phyloP scores from a whole-genome alignment of 2,113 vertebrate genomes.

The Trichomycterus rosablanca region DNA sequence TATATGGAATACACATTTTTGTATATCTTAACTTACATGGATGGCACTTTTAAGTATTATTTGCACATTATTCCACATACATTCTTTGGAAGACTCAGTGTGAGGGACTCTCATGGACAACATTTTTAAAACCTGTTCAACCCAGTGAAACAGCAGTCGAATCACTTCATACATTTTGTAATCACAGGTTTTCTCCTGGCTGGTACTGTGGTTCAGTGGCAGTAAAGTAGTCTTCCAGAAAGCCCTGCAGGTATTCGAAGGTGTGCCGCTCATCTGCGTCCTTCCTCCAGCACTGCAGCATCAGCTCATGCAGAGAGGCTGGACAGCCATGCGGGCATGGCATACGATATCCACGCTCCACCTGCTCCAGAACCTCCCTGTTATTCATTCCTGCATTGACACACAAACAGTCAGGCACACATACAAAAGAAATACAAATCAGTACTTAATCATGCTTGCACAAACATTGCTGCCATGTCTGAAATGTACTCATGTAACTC shows the following conservation, averaged over 20 bases:
- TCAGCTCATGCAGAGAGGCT: slow-evolving; percentile 83
- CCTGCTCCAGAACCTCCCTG: slow-evolving; percentile 93
- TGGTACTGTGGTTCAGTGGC: slow-evolving; percentile 98
- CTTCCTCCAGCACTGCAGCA: slow-evolving; percentile 92
- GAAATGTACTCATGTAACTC: too few species aligned
- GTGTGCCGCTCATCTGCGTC: slow-evolving; percentile 93
- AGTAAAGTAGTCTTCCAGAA: slow-evolving; percentile 97
- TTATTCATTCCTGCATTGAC: slow-evolving; percentile 87
- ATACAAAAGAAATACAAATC: too few species aligned
- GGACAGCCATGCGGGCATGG: slow-evolving; percentile 80
- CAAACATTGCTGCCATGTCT: too few species aligned
- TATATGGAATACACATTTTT: too few species aligned
- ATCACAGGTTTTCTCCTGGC: slow-evolving; percentile 85
- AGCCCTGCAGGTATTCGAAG: slow-evolving; percentile 96
- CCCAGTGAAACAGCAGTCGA: slow-evolving; percentile 6
- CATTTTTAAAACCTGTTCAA: slow-evolving; percentile 5
- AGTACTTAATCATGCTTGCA: too few species aligned
- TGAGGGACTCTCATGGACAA: slow-evolving; percentile 7
- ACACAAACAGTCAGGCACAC: neutral
- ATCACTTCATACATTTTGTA: neutral
- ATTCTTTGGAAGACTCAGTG: slow-evolving; percentile 14
- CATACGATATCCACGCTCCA: slow-evolving; percentile 94
- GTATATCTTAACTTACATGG: too few species aligned
- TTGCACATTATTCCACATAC: slow-evolving; percentile 26
- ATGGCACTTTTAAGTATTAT: neutral